Percentiles rank a stretch among this genome's conserved stretches.
Evolutionary conservation across 2,888 invertebrate species (phyloP).

Genomic region (Hybos culiciformis): DNA sequence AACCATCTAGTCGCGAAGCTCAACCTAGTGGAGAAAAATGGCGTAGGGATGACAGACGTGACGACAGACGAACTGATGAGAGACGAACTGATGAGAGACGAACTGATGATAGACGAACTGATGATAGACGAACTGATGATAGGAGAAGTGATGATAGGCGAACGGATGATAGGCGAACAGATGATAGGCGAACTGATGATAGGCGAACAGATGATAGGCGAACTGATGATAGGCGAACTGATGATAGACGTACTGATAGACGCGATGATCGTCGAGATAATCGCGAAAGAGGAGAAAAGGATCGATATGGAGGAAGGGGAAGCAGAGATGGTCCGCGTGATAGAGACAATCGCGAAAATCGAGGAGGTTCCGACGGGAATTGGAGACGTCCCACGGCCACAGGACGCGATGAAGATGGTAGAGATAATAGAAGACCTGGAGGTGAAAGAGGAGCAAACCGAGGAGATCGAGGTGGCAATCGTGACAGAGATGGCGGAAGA

Average conservation of each 20-base stretch:
- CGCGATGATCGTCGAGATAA: slow-evolving; percentile 19
- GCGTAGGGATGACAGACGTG: slow-evolving; percentile 4
- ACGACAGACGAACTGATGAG: slow-evolving; percentile 12
- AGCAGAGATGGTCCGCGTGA: slow-evolving; percentile 10
- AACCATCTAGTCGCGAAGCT: slow-evolving; percentile 11
- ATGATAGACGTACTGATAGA: slow-evolving; percentile 15
- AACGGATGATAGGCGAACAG: not conserved
- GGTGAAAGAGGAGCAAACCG: slow-evolving; percentile 16
- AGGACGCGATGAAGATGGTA: not conserved
- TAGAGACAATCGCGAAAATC: slow-evolving; percentile 6
- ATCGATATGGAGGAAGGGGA: slow-evolving; percentile 18
- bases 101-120: slow-evolving; percentile 21
- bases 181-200: not conserved
- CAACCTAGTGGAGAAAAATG: slow-evolving; percentile 11
- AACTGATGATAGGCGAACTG: slow-evolving; percentile 5
- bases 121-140: slow-evolving; percentile 21
- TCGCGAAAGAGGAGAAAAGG: slow-evolving; percentile 17
- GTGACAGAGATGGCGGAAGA: slow-evolving; percentile 16
- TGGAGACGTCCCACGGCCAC: slow-evolving; percentile 5
- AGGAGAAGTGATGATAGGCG: slow-evolving; percentile 14
- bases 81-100: slow-evolving; percentile 24
- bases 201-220: slow-evolving; percentile 10
- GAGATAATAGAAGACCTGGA: slow-evolving; percentile 19
- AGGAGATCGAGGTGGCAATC: slow-evolving; percentile 16
- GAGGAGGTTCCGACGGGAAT: slow-evolving; percentile 9